These are phyloP conservation scores for Drosophila arawakana DNA, from an alignment of 1,140 invertebrate genomes.

Conservation along the genomic window DNA sequence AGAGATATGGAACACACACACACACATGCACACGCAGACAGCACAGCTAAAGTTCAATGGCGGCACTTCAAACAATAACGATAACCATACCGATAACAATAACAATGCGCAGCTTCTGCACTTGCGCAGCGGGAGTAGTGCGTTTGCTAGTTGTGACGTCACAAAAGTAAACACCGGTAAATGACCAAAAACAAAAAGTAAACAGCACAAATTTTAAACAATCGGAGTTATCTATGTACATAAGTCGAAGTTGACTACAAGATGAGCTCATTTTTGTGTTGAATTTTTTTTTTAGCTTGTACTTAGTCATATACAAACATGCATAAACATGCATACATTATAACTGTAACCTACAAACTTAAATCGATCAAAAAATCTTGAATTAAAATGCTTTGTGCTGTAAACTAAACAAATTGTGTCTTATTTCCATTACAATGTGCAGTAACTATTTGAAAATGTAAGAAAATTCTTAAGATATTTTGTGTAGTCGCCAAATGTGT, in stretches of 20 bases:
- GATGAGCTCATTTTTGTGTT: slow-evolving; percentile 22
- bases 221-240: neutral
- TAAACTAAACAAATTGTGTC: neutral
- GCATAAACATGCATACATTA: neutral
- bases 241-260: neutral
- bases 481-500: slow-evolving; percentile 50
- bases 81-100: slow-evolving; percentile 19
- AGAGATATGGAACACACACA: neutral
- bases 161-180: neutral
- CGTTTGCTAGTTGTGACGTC: slow-evolving; percentile 2
- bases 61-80: slow-evolving; percentile 33
- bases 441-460: slow-evolving; percentile 2
- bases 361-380: neutral
- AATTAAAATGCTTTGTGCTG: slow-evolving; percentile 30
- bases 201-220: neutral
- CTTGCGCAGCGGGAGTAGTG: slow-evolving; percentile 6
- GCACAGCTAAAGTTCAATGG: slow-evolving; percentile 38
- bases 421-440: slow-evolving; percentile 6
- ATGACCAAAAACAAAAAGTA: neutral
- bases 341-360: too few relatives aligned
- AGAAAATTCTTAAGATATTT: slow-evolving; percentile 32
- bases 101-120: slow-evolving; percentile 3
- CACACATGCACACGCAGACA: slow-evolving; percentile 3
- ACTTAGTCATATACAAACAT: slow-evolving; percentile 51
- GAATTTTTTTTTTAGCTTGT: neutral